phyloP scores from a whole-genome alignment of 1,140 invertebrate genomes.

The Episyrphus balteatus region DNA sequence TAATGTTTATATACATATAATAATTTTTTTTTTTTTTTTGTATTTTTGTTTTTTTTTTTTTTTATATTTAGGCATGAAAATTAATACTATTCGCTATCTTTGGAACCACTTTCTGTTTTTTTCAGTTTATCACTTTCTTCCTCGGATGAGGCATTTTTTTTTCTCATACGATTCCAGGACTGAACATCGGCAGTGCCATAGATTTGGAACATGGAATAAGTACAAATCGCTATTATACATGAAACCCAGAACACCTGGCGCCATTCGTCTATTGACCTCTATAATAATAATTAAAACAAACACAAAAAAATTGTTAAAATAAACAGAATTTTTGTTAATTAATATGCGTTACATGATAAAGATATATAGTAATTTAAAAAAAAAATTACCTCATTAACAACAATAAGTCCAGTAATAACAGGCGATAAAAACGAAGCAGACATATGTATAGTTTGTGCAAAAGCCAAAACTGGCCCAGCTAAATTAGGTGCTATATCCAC shows the following conservation, averaged over 20 bases:
- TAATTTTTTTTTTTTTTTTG: no score
- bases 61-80: no score
- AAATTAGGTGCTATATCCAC: conserved; percentile 64
- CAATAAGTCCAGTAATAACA: conserved; percentile 45
- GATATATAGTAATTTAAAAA: no score
- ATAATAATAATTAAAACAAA: conserved; percentile 4
- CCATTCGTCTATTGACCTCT: conserved; percentile 52
- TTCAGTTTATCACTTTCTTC: conserved; percentile 13
- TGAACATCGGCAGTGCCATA: conserved; percentile 55
- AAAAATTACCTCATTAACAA: conserved; percentile 38
- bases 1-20: no score
- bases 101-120: background rate
- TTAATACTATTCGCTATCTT: background rate
- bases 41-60: no score
- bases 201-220: conserved; percentile 58
- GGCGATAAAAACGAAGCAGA: conserved; percentile 59
- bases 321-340: conserved; percentile 4
- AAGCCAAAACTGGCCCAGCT: conserved; percentile 57
- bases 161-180: conserved; percentile 45
- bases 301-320: conserved; percentile 1
- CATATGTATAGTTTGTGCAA: conserved; percentile 67
- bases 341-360: no score
- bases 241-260: conserved; percentile 58
- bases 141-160: background rate
- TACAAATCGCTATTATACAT: conserved; percentile 49